Conservation (phyloP, 2,888 invertebrate species). For the Agonopterix subpropinquella region DNA sequence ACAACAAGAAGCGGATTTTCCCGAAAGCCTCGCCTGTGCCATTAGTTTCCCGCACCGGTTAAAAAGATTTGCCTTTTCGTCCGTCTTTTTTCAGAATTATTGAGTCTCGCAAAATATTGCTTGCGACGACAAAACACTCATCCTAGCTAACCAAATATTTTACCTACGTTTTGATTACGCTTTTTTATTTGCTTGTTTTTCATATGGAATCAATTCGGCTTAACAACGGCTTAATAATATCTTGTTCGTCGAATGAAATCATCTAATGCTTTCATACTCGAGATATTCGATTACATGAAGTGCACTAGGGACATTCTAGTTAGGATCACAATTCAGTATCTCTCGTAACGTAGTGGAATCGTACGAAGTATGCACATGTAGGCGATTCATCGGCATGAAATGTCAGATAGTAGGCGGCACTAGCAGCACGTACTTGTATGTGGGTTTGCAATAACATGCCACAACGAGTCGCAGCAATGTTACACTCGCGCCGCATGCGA, state of each 20-base stretch:
- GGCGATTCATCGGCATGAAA: constrained; percentile 70
- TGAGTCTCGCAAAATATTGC: constrained; percentile 58
- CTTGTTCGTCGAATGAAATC: no score
- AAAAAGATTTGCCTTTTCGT: constrained; percentile 70
- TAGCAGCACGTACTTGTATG: constrained; percentile 67
- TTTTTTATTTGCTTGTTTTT: constrained; percentile 4
- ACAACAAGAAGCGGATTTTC: constrained; percentile 74
- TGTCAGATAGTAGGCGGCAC: constrained; percentile 57
- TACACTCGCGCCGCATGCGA: constrained; percentile 62
- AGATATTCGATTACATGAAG: not conserved
- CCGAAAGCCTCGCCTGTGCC: constrained; percentile 72
- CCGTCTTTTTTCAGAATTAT: constrained; percentile 65
- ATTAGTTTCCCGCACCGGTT: constrained; percentile 74
- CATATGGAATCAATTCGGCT: constrained; percentile 2
- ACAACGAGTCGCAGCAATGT: constrained; percentile 69
- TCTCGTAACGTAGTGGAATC: not conserved
- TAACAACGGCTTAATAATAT: not conserved
- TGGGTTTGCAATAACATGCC: constrained; percentile 75
- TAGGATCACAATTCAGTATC: not conserved
- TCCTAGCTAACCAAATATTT: constrained; percentile 4
- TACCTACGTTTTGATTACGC: constrained; percentile 6
- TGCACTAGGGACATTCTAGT: constrained; percentile 5
- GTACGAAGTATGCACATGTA: constrained; percentile 52
- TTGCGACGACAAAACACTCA: constrained; percentile 35
- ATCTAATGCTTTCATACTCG: not conserved